phyloP scores from a whole-genome alignment of 30 jellyfish, hydroid and myxozoan genomes.

The Hydractinia echinata region DNA sequence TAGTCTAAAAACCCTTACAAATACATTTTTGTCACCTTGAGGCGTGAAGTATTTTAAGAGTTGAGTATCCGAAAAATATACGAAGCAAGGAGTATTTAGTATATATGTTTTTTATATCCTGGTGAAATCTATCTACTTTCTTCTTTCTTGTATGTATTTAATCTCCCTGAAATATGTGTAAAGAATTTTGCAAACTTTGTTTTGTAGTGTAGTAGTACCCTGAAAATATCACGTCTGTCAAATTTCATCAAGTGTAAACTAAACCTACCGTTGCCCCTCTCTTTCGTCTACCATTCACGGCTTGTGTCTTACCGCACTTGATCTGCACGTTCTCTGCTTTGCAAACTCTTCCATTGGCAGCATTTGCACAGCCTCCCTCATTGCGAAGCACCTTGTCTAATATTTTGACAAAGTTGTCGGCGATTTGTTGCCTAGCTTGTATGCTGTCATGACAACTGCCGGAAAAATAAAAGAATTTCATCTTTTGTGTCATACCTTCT shows the following conservation, averaged over 20 bases:
- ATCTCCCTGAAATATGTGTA: neutral
- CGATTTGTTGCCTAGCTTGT: constrained; percentile 61
- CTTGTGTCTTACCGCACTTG: constrained; percentile 62
- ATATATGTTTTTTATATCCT: too few species aligned
- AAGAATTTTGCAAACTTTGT: neutral
- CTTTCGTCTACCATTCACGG: constrained; percentile 35
- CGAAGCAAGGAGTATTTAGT: too few species aligned
- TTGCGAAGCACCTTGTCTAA: constrained; percentile 47
- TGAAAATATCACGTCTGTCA: too few species aligned
- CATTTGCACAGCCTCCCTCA: constrained; percentile 78
- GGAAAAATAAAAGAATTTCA: constrained; percentile 65
- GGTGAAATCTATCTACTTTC: too few species aligned
- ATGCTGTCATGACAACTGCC: constrained; percentile 83
- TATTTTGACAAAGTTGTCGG: constrained; percentile 44
- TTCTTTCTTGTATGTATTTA: too few species aligned
- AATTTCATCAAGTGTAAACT: neutral
- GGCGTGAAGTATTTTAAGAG: too few species aligned
- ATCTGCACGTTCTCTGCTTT: constrained; percentile 68
- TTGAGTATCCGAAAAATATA: too few species aligned
- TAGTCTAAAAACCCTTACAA: too few species aligned
- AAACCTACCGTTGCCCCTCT: constrained; percentile 64
- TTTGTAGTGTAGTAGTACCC: neutral
- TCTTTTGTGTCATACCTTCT: constrained; percentile 79
- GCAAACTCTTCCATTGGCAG: constrained; percentile 65
- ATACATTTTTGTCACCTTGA: too few species aligned